These are phyloP conservation scores for Alca torda DNA, from an alignment of 2,797 vertebrate species.

Conservation along the genomic window DNA sequence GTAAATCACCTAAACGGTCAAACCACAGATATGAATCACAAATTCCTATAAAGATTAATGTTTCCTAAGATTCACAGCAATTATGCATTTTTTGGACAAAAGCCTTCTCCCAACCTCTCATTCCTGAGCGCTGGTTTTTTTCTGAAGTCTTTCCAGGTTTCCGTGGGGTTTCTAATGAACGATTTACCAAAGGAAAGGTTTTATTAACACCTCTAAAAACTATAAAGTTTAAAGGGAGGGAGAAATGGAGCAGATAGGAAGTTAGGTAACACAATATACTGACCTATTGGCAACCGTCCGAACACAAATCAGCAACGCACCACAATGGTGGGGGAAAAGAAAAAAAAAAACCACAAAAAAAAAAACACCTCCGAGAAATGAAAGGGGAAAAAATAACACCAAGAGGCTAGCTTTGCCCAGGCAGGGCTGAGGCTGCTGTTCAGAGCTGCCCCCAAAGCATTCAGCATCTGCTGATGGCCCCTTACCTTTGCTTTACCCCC, in stretches of 20 bases:
- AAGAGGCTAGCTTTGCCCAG: neutral
- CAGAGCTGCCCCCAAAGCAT: neutral
- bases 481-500: slow-evolving; percentile 45
- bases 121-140: neutral
- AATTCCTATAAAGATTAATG: slow-evolving; percentile 65
- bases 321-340: neutral
- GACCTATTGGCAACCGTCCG: slow-evolving; percentile 31
- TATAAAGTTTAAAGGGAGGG: neutral
- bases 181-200: slow-evolving; percentile 51
- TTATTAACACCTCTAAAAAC: slow-evolving; percentile 54
- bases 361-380: neutral
- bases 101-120: slow-evolving; percentile 22
- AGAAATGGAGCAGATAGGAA: slow-evolving; percentile 16
- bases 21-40: slow-evolving; percentile 59
- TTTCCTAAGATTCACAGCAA: slow-evolving; percentile 60
- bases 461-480: neutral
- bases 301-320: neutral
- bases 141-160: slow-evolving; percentile 41
- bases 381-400: neutral
- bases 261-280: slow-evolving; percentile 3
- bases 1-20: slow-evolving; percentile 56
- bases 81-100: slow-evolving; percentile 52
- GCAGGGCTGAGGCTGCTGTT: neutral
- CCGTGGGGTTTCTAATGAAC: slow-evolving; percentile 19
- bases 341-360: neutral